These are phyloP conservation scores for Tanaodytes sp. DNA, from an alignment of 2,888 invertebrate genomes.

Conservation along the genomic window DNA sequence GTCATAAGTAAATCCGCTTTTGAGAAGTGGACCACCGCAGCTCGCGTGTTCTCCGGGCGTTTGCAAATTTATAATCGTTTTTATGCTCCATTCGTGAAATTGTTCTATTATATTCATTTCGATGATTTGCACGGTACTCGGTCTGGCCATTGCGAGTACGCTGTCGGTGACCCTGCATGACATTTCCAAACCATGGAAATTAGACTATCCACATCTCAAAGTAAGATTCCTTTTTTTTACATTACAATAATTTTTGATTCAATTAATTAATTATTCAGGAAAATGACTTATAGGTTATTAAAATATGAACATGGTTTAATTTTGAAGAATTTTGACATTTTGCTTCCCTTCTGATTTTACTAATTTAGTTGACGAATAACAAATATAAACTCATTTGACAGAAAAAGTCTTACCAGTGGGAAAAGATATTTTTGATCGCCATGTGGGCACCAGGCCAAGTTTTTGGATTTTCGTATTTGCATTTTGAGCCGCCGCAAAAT, in stretches of 20 bases:
- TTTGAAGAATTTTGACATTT: too few relatives aligned
- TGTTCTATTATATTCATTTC: constrained; percentile 85
- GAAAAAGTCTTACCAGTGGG: constrained; percentile 81
- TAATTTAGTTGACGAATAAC: too few relatives aligned
- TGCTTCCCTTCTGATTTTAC: too few relatives aligned
- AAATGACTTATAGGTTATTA: too few relatives aligned
- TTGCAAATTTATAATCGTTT: constrained; percentile 89
- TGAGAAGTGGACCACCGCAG: constrained; percentile 84
- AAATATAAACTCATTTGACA: too few relatives aligned
- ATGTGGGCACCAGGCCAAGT: constrained; percentile 77
- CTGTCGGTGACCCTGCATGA: constrained; percentile 86
- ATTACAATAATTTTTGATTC: too few relatives aligned
- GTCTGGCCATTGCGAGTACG: constrained; percentile 91
- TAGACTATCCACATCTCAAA: neutral
- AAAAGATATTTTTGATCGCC: constrained; percentile 87
- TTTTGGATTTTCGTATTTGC: constrained; percentile 84
- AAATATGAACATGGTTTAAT: too few relatives aligned
- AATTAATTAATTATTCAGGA: too few relatives aligned
- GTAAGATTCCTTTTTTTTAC: too few relatives aligned
- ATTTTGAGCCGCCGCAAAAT: constrained; percentile 88
- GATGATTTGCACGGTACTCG: constrained; percentile 82
- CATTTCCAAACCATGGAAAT: constrained; percentile 7
- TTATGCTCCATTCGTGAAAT: constrained; percentile 86
- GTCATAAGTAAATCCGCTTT: constrained; percentile 88
- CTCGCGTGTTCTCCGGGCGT: constrained; percentile 88